Evolutionary conservation across 2,888 invertebrate genomes (phyloP), one percentile per base, ranked within the genome.

Genomic region (Apodemia duryi): DNA sequence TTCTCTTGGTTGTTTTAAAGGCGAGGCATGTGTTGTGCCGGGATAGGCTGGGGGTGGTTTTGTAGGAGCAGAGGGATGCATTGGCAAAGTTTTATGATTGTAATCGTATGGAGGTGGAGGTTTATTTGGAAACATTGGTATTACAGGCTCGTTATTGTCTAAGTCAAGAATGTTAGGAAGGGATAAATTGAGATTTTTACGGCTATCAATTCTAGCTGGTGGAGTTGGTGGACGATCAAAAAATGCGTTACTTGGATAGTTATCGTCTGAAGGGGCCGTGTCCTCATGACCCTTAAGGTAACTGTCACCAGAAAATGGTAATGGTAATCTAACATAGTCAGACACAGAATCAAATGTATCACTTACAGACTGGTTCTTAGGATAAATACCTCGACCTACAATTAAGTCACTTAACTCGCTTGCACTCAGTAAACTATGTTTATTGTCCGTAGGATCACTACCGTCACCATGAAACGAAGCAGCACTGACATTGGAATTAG

Each of bases 321-420:
- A 75, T 2, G 95, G 94, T 77, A 97, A 88, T 68, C 97, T 96
- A 1, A 97, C 97, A 80, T 98, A 98, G 82, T 98, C 97, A 41
- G 97, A 97, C 76, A 97, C 97, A 0, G 97, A 97, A 81, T 97
- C 97, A 76, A 97, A 93, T 0, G 96, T 97, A 72, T 95, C 95
- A 75, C 97, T 97, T 54, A 97, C 96, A 1, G 96, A 96, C 77
- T 96, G 96, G 70, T 82, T 85, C 76, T 91, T 91, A 51, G 92
- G 97, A 86, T 97, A 97, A 28, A 95, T 94, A 32, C 95, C 95
- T 66, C 96, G 91, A 0, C 96, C 97, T 1, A 97, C 97, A 66
- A 97, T 97, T 67, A 97, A 84, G 76, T 97, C 96, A 32, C 96
- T 96, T 41, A 97, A 86, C 82, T 97, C 97, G 78, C 96, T 96